Conservation (phyloP, 2,797 vertebrate genomes). For the Pampus argenteus region DNA sequence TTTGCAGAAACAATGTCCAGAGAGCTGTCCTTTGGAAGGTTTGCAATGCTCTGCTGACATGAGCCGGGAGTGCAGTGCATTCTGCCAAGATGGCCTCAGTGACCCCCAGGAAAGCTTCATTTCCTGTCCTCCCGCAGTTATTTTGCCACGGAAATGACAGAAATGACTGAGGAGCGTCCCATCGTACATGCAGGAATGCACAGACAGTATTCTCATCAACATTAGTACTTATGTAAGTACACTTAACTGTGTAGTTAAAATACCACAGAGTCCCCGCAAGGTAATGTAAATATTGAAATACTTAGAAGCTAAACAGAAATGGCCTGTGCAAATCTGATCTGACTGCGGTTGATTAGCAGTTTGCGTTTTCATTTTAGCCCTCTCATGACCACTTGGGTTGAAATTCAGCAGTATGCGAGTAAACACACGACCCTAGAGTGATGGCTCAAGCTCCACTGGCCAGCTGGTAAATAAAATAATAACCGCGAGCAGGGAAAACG, state of each 20-base stretch:
- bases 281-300: slow-evolving; percentile 25
- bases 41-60: slow-evolving; percentile 41
- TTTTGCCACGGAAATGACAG: slow-evolving; percentile 49
- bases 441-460: slow-evolving; percentile 51
- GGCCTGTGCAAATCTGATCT: slow-evolving; percentile 15
- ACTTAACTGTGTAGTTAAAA: slow-evolving; percentile 25
- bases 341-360: slow-evolving; percentile 4
- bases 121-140: slow-evolving; percentile 46
- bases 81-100: slow-evolving; percentile 51
- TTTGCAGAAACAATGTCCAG: slow-evolving; percentile 46
- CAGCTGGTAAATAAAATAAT: slow-evolving; percentile 58
- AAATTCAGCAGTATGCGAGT: slow-evolving; percentile 18
- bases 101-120: slow-evolving; percentile 56
- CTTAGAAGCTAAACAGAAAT: slow-evolving; percentile 40
- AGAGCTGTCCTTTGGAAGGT: slow-evolving; percentile 42
- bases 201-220: slow-evolving; percentile 1
- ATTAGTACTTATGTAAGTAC: slow-evolving; percentile 19
- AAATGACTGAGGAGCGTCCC: slow-evolving; percentile 2
- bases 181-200: slow-evolving; percentile 34
- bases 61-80: slow-evolving; percentile 39
- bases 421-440: slow-evolving; percentile 14
- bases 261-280: slow-evolving; percentile 2
- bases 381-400: slow-evolving; percentile 13
- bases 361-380: slow-evolving; percentile 19
- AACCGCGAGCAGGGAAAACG: slow-evolving; percentile 27